These are phyloP conservation scores for Lepus americanus DNA, from an alignment of 2,113 vertebrate species.

Conservation along the genomic window DNA sequence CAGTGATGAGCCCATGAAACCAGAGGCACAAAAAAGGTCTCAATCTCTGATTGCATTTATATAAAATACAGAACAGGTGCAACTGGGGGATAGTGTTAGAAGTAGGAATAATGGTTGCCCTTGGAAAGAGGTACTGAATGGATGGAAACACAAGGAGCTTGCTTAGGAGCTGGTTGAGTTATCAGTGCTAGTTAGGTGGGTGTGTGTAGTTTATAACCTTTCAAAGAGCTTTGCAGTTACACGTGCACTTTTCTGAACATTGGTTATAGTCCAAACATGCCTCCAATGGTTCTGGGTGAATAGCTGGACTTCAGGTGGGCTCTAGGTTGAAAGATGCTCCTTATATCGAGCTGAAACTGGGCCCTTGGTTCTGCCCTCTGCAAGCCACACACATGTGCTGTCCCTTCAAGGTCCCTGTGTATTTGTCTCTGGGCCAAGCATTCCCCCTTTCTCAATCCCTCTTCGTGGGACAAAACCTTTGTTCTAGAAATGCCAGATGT, in stretches of 20 bases:
- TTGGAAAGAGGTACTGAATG: background rate
- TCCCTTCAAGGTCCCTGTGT: background rate
- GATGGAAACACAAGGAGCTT: background rate
- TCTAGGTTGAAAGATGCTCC: too few species aligned
- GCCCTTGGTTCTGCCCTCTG: background rate
- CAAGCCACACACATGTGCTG: background rate
- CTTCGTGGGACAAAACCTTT: background rate
- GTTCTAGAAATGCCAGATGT: background rate
- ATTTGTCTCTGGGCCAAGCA: background rate
- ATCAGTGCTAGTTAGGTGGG: accelerated
- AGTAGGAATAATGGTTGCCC: background rate
- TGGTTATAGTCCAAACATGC: background rate
- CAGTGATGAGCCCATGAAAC: background rate
- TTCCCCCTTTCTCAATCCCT: background rate
- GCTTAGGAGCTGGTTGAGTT: background rate
- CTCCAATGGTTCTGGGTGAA: background rate
- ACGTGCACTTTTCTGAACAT: background rate
- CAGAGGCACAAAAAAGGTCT: background rate
- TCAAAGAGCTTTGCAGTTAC: background rate
- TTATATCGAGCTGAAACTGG: background rate
- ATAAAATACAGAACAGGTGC: background rate
- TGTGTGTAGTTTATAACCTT: background rate
- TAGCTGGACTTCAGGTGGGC: background rate
- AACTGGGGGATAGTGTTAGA: background rate
- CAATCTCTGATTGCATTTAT: background rate